Conservation (phyloP, 2,113 vertebrate species). For the Macquaria australasica region DNA sequence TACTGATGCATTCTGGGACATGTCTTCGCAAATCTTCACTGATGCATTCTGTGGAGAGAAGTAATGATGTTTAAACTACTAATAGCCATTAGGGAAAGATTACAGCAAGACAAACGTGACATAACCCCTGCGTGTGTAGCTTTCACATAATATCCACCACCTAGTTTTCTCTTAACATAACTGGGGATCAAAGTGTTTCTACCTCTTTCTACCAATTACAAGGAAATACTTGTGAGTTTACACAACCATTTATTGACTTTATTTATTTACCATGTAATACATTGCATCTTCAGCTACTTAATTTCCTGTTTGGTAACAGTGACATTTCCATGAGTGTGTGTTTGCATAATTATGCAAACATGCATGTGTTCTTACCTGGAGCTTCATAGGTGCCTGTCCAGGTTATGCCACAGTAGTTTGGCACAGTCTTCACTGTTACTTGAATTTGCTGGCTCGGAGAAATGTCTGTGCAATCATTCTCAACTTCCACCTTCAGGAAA, state of each 20-base stretch:
- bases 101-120: neutral
- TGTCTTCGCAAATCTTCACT: conserved; percentile 84
- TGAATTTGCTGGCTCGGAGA: conserved; percentile 82
- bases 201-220: neutral
- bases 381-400: conserved; percentile 82
- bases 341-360: neutral
- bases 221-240: neutral
- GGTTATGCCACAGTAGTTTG: conserved; percentile 86
- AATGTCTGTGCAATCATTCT: conserved; percentile 87
- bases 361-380: conserved; percentile 82
- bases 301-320: neutral
- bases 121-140: too few species aligned
- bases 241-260: neutral
- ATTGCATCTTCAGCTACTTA: neutral
- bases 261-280: neutral
- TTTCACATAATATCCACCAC: neutral
- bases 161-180: neutral
- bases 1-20: conserved; percentile 89
- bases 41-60: conserved; percentile 85
- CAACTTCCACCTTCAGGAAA: conserved; percentile 85
- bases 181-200: neutral
- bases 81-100: neutral
- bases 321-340: neutral
- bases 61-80: neutral
- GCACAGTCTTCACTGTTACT: conserved; percentile 87